Base-by-base conservation (phyloP, 2,113 vertebrate species). In the Ophiodon elongatus region DNA sequence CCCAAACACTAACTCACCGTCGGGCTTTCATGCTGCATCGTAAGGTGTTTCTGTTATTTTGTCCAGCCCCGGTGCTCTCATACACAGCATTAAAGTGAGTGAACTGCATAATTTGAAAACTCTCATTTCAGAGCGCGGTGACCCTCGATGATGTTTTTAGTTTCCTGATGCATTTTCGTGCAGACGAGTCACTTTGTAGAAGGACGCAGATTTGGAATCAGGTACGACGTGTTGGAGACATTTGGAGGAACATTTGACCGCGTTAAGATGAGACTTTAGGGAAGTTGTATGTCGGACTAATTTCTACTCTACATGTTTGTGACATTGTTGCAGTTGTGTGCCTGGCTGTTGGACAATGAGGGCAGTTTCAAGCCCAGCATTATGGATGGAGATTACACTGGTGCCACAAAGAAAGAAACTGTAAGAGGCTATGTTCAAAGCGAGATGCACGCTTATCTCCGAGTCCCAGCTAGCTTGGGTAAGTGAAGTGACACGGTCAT, bases 131-230 rank as follows among this genome's bases (percentile, higher is more conserved):
- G 97, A 96, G 93, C 52, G 90, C 93, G 25, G 96, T 99, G 39
- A 96, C 96, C 2, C 84, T 98, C 5, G 92, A 96, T 50, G 97
- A 99, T 41, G 54, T 98, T 74, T 95, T 98, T 60, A 90, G 87
- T 73, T 96, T 99, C 83, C 94, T 99, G 83, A 73, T 91, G 57
- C 95, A 95, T 82, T 95, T 99, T 80, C 96, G 94, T 84, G 92
- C 94, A 54, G 97, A 99, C 0, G 98, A 99, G 79, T 98, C 97
- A 3, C 91, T 99, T 9, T 93, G 95, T 57, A 95, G 97, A 86
- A 97, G 96, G 33, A 97, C 97, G 0, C 11, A 67, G 4, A 84
- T 99, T 6, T 99, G 98, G 98, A 92, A 88, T 63, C 95, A 97
- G 97, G 98, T 99, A 89, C 4, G 25, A 4, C 76, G 10, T 57